phyloP scores from a whole-genome alignment of 1,140 invertebrate genomes.

The Cheumatopsyche charites region DNA sequence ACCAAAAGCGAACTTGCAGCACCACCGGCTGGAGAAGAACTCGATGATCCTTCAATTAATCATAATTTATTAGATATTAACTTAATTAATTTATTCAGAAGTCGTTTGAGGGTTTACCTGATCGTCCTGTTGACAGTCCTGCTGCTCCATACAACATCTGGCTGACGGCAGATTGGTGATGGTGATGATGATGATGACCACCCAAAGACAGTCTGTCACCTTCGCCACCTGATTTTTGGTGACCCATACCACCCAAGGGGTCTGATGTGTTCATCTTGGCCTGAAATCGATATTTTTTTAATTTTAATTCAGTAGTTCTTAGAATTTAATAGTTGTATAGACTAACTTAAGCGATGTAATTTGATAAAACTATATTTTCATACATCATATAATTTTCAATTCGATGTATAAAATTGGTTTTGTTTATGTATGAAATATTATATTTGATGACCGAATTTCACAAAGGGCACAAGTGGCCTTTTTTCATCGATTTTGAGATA shows the following conservation, averaged over 20 bases:
- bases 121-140: constrained; percentile 58
- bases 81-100: background rate
- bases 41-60: constrained; percentile 54
- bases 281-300: constrained; percentile 52
- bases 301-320: background rate
- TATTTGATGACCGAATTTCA: too few relatives aligned
- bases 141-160: constrained; percentile 61
- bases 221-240: constrained; percentile 53
- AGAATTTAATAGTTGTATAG: background rate
- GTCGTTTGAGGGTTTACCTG: constrained; percentile 50
- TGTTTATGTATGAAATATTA: too few relatives aligned
- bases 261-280: constrained; percentile 66
- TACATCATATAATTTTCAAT: background rate
- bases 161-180: constrained; percentile 60
- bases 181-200: constrained; percentile 47
- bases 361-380: too few relatives aligned
- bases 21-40: constrained; percentile 60
- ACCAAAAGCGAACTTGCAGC: constrained; percentile 74
- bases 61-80: background rate
- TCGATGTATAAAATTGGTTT: too few relatives aligned
- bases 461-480: too few relatives aligned
- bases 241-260: constrained; percentile 52
- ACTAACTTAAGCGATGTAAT: background rate
- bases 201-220: constrained; percentile 54
- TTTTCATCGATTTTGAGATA: too few relatives aligned